Conservation (phyloP, 2,888 invertebrate genomes). For the Cosmorhoe ocellata region DNA sequence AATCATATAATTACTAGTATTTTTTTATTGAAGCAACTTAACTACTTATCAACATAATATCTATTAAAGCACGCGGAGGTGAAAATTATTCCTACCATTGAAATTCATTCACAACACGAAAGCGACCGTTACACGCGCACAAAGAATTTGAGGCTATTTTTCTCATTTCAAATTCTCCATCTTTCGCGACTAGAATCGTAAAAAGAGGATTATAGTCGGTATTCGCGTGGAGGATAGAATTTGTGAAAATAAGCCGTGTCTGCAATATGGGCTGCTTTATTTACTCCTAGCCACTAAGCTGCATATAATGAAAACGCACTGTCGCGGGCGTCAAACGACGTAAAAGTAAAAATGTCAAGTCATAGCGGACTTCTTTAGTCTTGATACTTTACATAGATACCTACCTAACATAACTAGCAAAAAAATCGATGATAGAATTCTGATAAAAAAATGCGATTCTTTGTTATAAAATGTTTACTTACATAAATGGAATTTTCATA, state of each 20-base stretch:
- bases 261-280: slow-evolving; percentile 79
- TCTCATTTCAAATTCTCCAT: slow-evolving; percentile 78
- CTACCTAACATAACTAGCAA: too few relatives aligned
- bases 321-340: slow-evolving; percentile 74
- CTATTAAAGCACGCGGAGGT: slow-evolving; percentile 13
- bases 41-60: neutral
- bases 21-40: too few relatives aligned
- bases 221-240: slow-evolving; percentile 71
- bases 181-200: slow-evolving; percentile 75
- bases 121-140: slow-evolving; percentile 57
- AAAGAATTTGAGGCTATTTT: slow-evolving; percentile 75
- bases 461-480: too few relatives aligned
- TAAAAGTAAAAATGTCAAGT: slow-evolving; percentile 61
- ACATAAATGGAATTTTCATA: neutral
- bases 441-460: too few relatives aligned
- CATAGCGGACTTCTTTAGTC: slow-evolving; percentile 32
- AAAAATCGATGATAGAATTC: too few relatives aligned
- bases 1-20: too few relatives aligned
- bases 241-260: slow-evolving; percentile 71
- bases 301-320: slow-evolving; percentile 83
- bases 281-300: slow-evolving; percentile 78
- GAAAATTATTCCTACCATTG: slow-evolving; percentile 29
- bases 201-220: slow-evolving; percentile 79
- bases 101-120: slow-evolving; percentile 65
- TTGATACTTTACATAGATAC: too few relatives aligned